phyloP scores from a whole-genome alignment of 2,888 invertebrate genomes.

The Chloroclystis v-ata region DNA sequence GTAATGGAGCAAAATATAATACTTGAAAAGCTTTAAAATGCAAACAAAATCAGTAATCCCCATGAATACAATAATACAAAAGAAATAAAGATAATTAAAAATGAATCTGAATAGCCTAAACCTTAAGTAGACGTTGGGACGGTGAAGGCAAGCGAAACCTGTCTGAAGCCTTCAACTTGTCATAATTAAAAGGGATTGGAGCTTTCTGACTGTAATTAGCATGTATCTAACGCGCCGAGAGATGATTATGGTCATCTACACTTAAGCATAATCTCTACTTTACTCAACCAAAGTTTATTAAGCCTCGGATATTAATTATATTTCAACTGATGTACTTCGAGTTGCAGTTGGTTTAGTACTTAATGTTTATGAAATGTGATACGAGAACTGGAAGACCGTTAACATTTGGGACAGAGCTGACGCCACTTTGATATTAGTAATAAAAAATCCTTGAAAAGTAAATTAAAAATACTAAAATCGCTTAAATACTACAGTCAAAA shows the following conservation, averaged over 20 bases:
- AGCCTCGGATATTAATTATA: background rate
- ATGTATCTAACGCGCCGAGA: slow-evolving; percentile 37
- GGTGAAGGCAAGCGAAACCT: slow-evolving; percentile 36
- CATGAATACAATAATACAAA: background rate
- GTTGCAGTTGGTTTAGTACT: too few species aligned
- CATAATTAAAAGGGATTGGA: slow-evolving; percentile 49
- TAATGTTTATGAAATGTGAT: too few species aligned
- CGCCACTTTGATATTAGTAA: too few species aligned
- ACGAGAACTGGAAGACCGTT: too few species aligned
- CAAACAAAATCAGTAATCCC: too few species aligned
- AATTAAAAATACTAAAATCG: too few species aligned
- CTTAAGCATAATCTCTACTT: slow-evolving; percentile 6
- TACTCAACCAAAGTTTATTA: background rate
- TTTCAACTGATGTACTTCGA: background rate
- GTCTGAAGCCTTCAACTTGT: slow-evolving; percentile 45
- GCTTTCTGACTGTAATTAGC: slow-evolving; percentile 45
- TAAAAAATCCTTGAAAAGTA: too few species aligned
- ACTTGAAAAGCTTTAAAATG: too few species aligned
- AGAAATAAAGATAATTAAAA: slow-evolving; percentile 1
- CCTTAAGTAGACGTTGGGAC: slow-evolving; percentile 30
- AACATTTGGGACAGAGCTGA: too few species aligned
- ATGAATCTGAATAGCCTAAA: background rate
- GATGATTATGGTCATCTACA: slow-evolving; percentile 22
- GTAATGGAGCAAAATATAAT: too few species aligned
- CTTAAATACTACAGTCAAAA: background rate